Evolutionary conservation across 1,140 invertebrate genomes (phyloP).

Genomic region (Meteorus sp.): DNA sequence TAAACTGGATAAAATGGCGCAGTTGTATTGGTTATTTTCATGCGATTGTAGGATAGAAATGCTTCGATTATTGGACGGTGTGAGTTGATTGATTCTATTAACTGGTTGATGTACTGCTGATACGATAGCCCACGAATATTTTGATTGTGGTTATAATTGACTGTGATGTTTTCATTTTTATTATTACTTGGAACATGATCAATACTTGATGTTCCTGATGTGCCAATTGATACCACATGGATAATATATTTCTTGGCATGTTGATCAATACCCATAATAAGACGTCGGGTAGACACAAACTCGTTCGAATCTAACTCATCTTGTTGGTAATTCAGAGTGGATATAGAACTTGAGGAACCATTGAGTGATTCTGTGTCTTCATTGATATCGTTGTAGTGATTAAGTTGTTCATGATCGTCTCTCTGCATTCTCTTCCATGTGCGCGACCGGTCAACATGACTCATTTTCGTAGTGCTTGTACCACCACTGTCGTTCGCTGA

Average conservation of each 20-base stretch:
- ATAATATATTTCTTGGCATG: slow-evolving; percentile 37
- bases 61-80: slow-evolving; percentile 34
- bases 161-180: too few species aligned
- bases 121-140: slow-evolving; percentile 25
- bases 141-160: background rate
- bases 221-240: slow-evolving; percentile 34
- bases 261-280: slow-evolving; percentile 40
- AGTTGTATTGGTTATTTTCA: slow-evolving; percentile 27
- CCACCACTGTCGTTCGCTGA: background rate
- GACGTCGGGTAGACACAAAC: slow-evolving; percentile 21
- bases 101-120: slow-evolving; percentile 26
- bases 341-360: background rate
- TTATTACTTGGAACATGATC: background rate
- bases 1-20: background rate
- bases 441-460: background rate
- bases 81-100: slow-evolving; percentile 34
- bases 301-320: background rate
- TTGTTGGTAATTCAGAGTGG: background rate
- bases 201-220: slow-evolving; percentile 10
- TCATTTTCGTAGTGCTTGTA: background rate
- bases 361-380: background rate
- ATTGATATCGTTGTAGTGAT: background rate
- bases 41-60: slow-evolving; percentile 32
- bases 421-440: slow-evolving; percentile 1
- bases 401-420: background rate